Evolutionary conservation across 2,113 vertebrate genomes (phyloP).

Genomic region (Eurystomus gularis): DNA sequence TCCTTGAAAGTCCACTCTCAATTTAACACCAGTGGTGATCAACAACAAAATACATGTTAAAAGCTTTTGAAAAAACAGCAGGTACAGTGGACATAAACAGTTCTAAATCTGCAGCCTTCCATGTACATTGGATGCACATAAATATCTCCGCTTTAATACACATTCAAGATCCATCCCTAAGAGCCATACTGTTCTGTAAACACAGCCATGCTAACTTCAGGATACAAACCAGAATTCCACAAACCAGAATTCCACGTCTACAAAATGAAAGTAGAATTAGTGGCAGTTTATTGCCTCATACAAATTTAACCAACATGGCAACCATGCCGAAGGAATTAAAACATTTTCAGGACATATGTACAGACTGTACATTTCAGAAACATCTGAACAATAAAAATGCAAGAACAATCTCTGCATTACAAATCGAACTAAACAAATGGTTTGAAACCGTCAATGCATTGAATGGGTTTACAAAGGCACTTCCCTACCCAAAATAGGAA

Average conservation of each 20-base stretch:
- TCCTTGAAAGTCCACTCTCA: conserved; percentile 66
- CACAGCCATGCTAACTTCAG: conserved; percentile 80
- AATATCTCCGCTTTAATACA: conserved; percentile 73
- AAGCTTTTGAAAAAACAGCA: conserved; percentile 66
- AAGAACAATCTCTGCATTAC: conserved; percentile 77
- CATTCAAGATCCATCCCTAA: conserved; percentile 70
- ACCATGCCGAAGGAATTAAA: conserved; percentile 87
- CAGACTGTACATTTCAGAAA: conserved; percentile 87
- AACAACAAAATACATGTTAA: conserved; percentile 64
- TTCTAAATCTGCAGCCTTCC: conserved; percentile 69
- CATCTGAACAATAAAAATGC: conserved; percentile 80
- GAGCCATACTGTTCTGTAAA: conserved; percentile 73
- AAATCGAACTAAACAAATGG: conserved; percentile 74
- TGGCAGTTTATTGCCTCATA: conserved; percentile 87
- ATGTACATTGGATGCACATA: conserved; percentile 66
- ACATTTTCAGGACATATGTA: conserved; percentile 91
- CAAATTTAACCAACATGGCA: conserved; percentile 85
- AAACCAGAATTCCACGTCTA: conserved; percentile 82
- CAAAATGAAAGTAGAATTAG: conserved; percentile 79
- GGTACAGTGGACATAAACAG: conserved; percentile 70
- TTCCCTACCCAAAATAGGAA: conserved; percentile 83
- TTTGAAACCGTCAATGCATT: conserved; percentile 74
- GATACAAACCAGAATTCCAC: conserved; percentile 81
- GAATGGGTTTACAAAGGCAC: conserved; percentile 85
- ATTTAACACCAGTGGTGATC: conserved; percentile 60